Evolutionary conservation across 2,888 invertebrate genomes (phyloP), one percentile per base, ranked within the genome.

Genomic region (Drosophila ustulata): DNA sequence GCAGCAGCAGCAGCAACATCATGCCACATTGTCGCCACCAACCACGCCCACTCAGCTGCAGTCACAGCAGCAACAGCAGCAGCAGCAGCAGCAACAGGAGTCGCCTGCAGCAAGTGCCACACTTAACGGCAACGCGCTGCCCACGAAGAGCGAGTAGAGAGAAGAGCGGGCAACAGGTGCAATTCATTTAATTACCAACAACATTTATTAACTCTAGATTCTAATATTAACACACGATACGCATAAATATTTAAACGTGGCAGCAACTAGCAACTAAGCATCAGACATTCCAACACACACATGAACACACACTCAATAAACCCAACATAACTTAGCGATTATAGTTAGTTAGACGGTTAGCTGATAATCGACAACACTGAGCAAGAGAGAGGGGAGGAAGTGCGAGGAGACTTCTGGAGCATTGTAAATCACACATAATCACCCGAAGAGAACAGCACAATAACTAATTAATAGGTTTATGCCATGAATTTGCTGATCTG

Each of bases 11-110:
- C 84, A 80, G 7, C 84, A 86, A 25, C 80, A 77, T 64, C 67
- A 74, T 79, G 68, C 85, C 43, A 64, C 91, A 61, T 50, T 91
- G 45, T 91, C 91, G 64, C 91, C 91, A 9, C 91, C 91, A 8
- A 90, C 90, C 39, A 91, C 91, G 62, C 91, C 91, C 56, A 91
- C 90, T 5, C 90, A 83, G 45, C 62, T 13, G 28, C 82, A 79
- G 43, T 13, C 89, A 4, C 90, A 83, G 52, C 66, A 55, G 11
- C 41, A 55, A 6, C 41, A 41, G 3, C 55, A 45, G 23, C 55
- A 56, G 6, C 56, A 56, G n/a, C 23, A 13, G 6, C 76, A 69
- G 28, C 78, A 64, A 47, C 74, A 79, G 45, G 87, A 87, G 28
- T 68, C 78, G 23, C 71, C 82, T 9, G 28, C 52, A 23, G 59